These are phyloP conservation scores for Clarias pachynema DNA, from an alignment of 2,797 vertebrate genomes.

Conservation along the genomic window DNA sequence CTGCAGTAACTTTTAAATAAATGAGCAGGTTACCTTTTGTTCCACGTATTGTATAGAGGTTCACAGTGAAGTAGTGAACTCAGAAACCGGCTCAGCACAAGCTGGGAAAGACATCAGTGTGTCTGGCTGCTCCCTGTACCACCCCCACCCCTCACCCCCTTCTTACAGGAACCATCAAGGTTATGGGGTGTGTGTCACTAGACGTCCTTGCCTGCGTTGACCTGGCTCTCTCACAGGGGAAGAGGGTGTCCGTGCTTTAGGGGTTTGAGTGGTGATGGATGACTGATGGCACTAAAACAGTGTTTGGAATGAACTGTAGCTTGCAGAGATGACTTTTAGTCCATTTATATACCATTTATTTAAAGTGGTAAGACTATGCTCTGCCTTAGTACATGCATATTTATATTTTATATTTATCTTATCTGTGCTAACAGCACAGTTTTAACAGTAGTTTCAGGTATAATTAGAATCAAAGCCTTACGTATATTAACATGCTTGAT, in stretches of 20 bases:
- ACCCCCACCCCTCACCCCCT: conserved; percentile 38
- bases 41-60: conserved; percentile 18
- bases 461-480: not conserved
- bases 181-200: conserved; percentile 47
- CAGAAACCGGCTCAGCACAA: conserved; percentile 1
- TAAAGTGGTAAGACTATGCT: not conserved
- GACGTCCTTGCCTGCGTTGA: conserved; percentile 55
- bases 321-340: conserved; percentile 36
- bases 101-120: conserved; percentile 65
- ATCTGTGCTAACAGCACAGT: not conserved
- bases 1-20: not conserved
- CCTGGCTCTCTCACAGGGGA: conserved; percentile 43
- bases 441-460: not conserved
- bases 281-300: conserved; percentile 48
- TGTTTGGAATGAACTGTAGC: conserved; percentile 43
- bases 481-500: not conserved
- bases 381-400: not conserved
- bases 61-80: conserved; percentile 21
- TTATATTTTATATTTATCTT: not conserved
- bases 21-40: conserved; percentile 22
- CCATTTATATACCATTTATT: not conserved
- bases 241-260: conserved; percentile 36
- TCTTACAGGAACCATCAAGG: conserved; percentile 62
- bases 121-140: conserved; percentile 51
- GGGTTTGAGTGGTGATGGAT: conserved; percentile 56